These are phyloP conservation scores for Sandelia bainsii DNA, from an alignment of 2,797 vertebrate species.

Conservation along the genomic window DNA sequence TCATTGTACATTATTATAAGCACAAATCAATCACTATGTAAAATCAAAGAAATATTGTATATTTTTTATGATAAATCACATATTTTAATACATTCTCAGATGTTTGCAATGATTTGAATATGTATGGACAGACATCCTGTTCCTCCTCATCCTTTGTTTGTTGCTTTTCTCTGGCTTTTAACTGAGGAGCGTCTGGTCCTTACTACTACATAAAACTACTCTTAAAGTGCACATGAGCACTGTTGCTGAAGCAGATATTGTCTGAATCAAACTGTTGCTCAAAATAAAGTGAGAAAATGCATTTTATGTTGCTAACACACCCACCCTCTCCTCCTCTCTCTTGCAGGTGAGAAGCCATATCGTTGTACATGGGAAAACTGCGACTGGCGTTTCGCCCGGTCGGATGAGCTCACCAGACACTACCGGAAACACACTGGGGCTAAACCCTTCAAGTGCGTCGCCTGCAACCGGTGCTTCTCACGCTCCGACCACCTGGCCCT, in stretches of 20 bases:
- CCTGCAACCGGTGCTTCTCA: slow-evolving; percentile 94
- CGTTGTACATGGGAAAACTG: slow-evolving; percentile 93
- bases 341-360: slow-evolving; percentile 93
- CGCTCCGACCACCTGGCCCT: slow-evolving; percentile 95
- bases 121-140: no score
- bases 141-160: no score
- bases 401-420: slow-evolving; percentile 94
- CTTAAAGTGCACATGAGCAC: neutral
- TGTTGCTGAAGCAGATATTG: neutral
- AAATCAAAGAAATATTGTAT: no score
- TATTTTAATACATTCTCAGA: no score
- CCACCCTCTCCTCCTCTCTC: neutral
- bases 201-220: no score
- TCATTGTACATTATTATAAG: no score
- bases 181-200: no score
- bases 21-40: no score
- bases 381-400: slow-evolving; percentile 94
- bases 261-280: no score
- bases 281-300: neutral
- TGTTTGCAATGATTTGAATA: no score
- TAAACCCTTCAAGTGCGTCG: slow-evolving; percentile 93
- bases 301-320: neutral
- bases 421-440: slow-evolving; percentile 95
- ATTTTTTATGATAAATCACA: no score
- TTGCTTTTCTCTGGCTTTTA: no score